phyloP scores from a whole-genome alignment of 2,888 invertebrate genomes.

The Nebria brevicollis region DNA sequence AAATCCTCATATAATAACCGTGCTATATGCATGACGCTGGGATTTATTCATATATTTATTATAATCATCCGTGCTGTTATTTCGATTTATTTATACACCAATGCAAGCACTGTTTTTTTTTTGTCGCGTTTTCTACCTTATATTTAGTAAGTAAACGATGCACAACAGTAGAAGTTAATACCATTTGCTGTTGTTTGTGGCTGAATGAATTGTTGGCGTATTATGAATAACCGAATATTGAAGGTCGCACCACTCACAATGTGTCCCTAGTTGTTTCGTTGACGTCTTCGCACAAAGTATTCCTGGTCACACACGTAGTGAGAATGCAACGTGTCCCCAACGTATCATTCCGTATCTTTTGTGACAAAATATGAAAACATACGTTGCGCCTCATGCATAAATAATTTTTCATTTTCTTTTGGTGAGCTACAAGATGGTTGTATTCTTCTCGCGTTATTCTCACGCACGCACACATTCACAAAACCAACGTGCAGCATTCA shows the following conservation, averaged over 20 bases:
- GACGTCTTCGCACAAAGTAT: neutral
- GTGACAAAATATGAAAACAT: constrained; percentile 21
- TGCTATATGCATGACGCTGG: neutral
- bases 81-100: neutral
- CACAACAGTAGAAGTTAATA: neutral
- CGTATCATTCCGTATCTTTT: constrained; percentile 4
- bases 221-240: neutral
- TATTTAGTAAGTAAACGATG: neutral
- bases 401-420: constrained; percentile 19
- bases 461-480: neutral
- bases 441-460: neutral
- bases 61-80: neutral
- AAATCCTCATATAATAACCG: constrained; percentile 1
- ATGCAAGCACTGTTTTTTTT: too few relatives aligned
- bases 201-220: neutral
- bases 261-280: neutral
- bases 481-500: neutral
- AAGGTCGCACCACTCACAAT: neutral
- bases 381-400: constrained; percentile 3
- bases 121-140: neutral
- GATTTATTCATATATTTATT: neutral
- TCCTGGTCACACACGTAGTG: neutral
- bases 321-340: neutral
- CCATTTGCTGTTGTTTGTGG: neutral
- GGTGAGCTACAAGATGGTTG: neutral